phyloP scores from a whole-genome alignment of 1,140 invertebrate genomes.

The Drosophila novamexicana region DNA sequence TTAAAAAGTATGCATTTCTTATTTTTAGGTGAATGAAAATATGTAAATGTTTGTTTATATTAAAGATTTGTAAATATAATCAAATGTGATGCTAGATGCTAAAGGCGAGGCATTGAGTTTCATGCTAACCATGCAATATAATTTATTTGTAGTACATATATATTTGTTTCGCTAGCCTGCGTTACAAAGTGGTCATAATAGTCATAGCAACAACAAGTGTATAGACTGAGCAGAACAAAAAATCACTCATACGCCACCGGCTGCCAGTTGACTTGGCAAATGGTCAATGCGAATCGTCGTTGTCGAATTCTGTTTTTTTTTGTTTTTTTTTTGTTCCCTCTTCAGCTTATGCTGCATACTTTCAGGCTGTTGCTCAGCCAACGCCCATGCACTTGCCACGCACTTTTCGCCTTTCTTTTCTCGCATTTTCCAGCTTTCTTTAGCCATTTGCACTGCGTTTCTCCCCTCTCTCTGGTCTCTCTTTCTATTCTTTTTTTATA shows the following conservation, averaged over 20 bases:
- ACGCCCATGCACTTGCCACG: constrained; percentile 56
- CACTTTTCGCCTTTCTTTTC: constrained; percentile 34
- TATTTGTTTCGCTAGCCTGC: not conserved
- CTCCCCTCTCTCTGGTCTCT: not conserved
- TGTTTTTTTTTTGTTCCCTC: not conserved
- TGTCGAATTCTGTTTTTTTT: not conserved
- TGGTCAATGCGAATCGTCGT: constrained; percentile 47
- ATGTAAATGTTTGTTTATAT: too few relatives aligned
- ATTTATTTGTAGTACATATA: too few relatives aligned
- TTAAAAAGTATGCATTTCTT: too few relatives aligned
- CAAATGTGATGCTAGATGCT: too few relatives aligned
- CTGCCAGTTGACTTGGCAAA: constrained; percentile 63
- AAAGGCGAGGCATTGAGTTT: too few relatives aligned
- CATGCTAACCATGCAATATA: too few relatives aligned
- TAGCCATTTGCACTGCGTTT: not conserved
- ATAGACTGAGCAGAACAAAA: constrained; percentile 5
- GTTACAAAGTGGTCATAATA: not conserved
- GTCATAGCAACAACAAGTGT: constrained; percentile 1
- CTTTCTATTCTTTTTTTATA: not conserved
- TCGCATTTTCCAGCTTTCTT: constrained; percentile 9
- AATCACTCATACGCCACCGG: constrained; percentile 53
- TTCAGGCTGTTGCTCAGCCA: constrained; percentile 66
- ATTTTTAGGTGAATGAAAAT: too few relatives aligned
- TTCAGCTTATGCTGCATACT: constrained; percentile 48
- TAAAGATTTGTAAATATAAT: too few relatives aligned